A percentile compares a stretch with the other conserved stretches of the same genome.
These are phyloP conservation scores for Thaumetopoea pityocampa DNA, from an alignment of 1,140 invertebrate genomes.

Conservation along the genomic window DNA sequence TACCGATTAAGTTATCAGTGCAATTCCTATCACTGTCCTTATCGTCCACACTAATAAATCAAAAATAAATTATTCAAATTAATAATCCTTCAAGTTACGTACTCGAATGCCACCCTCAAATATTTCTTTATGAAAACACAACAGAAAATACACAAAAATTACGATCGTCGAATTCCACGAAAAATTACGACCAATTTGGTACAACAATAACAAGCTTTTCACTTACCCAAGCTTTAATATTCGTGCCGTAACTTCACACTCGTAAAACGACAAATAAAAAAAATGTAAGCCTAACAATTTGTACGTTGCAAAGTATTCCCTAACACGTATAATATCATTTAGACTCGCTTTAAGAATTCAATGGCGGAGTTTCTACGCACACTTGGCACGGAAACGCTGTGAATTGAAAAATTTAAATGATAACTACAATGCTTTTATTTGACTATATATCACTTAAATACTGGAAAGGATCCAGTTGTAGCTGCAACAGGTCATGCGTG, in stretches of 20 bases:
- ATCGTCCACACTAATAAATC: too few relatives aligned
- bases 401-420: constrained; percentile 69
- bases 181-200: constrained; percentile 12
- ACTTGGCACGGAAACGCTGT: constrained; percentile 42
- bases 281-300: constrained; percentile 24
- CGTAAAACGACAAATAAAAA: constrained; percentile 17
- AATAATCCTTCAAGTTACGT: too few relatives aligned
- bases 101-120: not conserved
- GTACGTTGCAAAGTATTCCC: constrained; percentile 4
- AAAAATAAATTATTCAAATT: too few relatives aligned
- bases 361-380: constrained; percentile 21
- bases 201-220: constrained; percentile 15
- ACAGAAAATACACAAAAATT: constrained; percentile 8
- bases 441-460: constrained; percentile 68
- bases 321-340: constrained; percentile 7
- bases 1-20: too few relatives aligned
- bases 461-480: constrained; percentile 65
- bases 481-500: constrained; percentile 60
- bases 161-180: constrained; percentile 2
- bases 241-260: constrained; percentile 14
- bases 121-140: constrained; percentile 2
- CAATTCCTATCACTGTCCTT: too few relatives aligned
- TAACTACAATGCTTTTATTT: constrained; percentile 61
- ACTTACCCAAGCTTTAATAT: constrained; percentile 19
- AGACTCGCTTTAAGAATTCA: constrained; percentile 4